These are phyloP conservation scores for Diglossa cyanea DNA, from an alignment of 2,797 vertebrate species.

Conservation along the genomic window DNA sequence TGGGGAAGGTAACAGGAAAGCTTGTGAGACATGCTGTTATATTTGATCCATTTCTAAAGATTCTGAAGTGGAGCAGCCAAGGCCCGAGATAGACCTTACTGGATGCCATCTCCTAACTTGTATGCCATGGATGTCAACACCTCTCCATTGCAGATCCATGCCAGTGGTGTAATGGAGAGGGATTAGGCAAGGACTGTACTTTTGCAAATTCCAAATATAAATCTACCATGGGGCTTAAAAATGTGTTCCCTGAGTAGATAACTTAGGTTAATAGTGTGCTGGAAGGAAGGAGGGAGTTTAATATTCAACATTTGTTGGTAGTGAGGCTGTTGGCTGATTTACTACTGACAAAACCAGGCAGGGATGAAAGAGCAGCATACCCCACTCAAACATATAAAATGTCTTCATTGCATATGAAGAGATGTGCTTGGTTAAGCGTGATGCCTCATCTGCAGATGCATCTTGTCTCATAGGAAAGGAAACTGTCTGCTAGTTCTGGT, in stretches of 20 bases:
- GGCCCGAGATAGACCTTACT: neutral
- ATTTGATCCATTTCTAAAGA: neutral
- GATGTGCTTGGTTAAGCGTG: neutral
- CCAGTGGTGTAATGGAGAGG: neutral
- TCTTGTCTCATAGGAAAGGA: neutral
- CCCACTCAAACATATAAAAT: neutral
- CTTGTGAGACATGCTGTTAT: neutral
- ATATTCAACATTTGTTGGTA: neutral
- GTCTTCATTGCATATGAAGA: neutral
- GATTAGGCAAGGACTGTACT: neutral
- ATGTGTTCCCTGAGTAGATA: neutral
- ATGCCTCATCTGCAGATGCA: neutral
- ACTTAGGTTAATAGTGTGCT: neutral
- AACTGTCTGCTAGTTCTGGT: neutral
- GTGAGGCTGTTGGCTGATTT: neutral
- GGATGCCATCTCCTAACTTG: neutral
- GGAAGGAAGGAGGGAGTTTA: neutral
- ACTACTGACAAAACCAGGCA: neutral
- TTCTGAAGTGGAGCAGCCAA: neutral
- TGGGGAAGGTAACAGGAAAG: rapidly evolving
- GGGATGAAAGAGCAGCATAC: neutral
- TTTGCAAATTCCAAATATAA: neutral
- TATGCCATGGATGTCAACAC: neutral
- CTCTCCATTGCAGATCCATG: neutral
- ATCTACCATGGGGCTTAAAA: neutral